phyloP scores from a whole-genome alignment of 1,140 invertebrate genomes.

The Neodiprion lecontei region DNA sequence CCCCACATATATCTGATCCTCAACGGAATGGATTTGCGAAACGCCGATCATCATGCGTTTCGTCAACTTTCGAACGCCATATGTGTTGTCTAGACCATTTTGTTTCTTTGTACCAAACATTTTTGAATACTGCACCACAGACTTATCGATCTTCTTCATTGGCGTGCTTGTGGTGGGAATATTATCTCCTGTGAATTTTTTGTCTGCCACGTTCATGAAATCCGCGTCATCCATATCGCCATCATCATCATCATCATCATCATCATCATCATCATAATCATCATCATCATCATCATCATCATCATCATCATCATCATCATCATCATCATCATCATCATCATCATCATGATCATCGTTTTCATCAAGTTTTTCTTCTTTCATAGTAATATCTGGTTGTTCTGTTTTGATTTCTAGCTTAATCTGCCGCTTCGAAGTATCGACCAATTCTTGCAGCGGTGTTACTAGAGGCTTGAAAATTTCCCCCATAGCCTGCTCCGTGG shows the following conservation, averaged over 20 bases:
- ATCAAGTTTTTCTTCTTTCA: background rate
- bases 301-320: too few species aligned
- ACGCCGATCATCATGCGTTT: conserved; percentile 11
- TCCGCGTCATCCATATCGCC: too few species aligned
- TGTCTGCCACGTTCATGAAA: background rate
- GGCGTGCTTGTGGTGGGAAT: background rate
- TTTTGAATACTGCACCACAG: background rate
- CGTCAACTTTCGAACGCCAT: conserved; percentile 9
- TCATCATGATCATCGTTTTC: background rate
- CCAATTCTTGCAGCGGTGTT: conserved; percentile 2
- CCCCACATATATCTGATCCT: background rate
- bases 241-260: too few species aligned
- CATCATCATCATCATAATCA: too few species aligned
- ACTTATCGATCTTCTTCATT: background rate
- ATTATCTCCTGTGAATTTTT: background rate
- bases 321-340: too few species aligned
- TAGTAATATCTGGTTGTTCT: background rate
- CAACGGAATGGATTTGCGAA: conserved; percentile 2
- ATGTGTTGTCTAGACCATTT: background rate
- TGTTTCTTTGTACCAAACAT: background rate
- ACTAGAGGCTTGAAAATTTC: background rate
- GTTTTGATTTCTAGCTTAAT: conserved; percentile 13
- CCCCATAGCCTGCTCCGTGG: background rate
- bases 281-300: too few species aligned
- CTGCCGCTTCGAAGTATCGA: background rate